These are phyloP conservation scores for Tadarida brasiliensis DNA, from an alignment of 2,797 vertebrate species.

Conservation along the genomic window DNA sequence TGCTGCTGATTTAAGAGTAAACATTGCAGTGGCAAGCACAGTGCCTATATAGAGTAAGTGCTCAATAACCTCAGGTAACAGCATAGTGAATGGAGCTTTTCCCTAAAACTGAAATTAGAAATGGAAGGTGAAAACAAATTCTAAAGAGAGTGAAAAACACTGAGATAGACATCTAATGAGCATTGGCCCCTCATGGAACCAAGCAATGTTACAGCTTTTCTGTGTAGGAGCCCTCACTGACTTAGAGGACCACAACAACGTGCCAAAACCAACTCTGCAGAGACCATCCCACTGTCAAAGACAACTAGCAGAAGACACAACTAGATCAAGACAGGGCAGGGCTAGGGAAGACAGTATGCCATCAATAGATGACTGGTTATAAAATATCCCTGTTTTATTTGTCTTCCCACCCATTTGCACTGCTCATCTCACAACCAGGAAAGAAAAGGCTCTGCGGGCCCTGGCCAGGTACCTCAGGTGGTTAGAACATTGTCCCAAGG, in stretches of 20 bases:
- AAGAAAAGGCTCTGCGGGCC: not conserved
- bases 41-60: not conserved
- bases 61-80: not conserved
- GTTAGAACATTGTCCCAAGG: not conserved
- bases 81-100: not conserved
- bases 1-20: not conserved
- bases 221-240: not conserved
- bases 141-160: not conserved
- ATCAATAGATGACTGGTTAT: not conserved
- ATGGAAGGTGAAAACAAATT: not conserved
- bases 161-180: not conserved
- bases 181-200: fast-evolving
- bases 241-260: not conserved
- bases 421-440: not conserved
- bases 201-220: not conserved
- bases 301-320: not conserved
- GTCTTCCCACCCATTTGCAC: not conserved
- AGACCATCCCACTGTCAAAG: not conserved
- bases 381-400: not conserved
- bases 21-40: not conserved
- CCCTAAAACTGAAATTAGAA: not conserved
- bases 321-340: not conserved
- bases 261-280: not conserved
- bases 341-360: not conserved
- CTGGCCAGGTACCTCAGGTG: not conserved